phyloP scores from a whole-genome alignment of 2,797 vertebrate species.

The Lepidocolaptes lacrymiger region DNA sequence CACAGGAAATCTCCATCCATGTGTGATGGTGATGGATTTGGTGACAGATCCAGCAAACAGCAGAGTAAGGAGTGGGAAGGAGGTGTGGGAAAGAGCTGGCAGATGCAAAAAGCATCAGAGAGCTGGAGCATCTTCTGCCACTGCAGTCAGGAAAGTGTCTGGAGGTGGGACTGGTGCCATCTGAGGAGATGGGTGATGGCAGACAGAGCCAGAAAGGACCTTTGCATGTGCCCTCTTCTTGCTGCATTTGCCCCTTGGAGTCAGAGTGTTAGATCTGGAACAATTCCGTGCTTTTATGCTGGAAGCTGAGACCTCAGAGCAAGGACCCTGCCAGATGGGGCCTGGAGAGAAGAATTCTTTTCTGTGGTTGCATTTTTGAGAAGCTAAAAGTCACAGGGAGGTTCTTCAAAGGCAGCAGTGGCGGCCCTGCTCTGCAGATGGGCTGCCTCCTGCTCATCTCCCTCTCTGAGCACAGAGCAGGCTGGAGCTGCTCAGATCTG shows the following conservation, averaged over 20 bases:
- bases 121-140: background rate
- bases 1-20: background rate
- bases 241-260: background rate
- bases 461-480: background rate
- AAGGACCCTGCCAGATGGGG: background rate
- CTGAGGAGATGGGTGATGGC: background rate
- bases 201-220: background rate
- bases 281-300: background rate
- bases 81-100: background rate
- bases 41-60: background rate
- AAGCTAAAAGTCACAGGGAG: background rate
- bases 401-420: conserved; percentile 28
- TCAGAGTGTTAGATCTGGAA: background rate
- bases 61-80: background rate
- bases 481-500: background rate
- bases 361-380: conserved; percentile 15
- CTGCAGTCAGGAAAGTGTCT: background rate
- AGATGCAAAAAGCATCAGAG: background rate
- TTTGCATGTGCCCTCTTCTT: background rate
- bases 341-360: conserved; percentile 24
- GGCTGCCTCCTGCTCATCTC: background rate
- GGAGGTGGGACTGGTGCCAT: background rate
- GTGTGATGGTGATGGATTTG: background rate
- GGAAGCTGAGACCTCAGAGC: background rate
- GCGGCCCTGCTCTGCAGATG: background rate